A percentile compares a stretch with the other conserved stretches of the same genome.
Conservation (phyloP, 1,140 invertebrate genomes). For the Drosophila tristis region DNA sequence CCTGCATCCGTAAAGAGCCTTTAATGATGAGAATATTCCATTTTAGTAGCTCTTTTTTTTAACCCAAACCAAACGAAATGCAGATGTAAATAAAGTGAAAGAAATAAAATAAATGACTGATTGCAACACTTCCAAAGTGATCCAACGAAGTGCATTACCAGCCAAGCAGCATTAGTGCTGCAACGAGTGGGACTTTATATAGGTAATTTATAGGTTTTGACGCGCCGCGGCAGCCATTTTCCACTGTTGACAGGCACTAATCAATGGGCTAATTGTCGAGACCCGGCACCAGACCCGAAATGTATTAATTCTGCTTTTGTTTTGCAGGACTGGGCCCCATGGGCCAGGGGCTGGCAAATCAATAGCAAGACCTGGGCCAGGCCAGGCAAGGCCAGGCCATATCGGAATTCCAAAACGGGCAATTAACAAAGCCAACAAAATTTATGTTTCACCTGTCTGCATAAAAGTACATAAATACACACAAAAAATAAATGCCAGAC, state of each 20-base stretch:
- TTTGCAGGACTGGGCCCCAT: conserved; percentile 10
- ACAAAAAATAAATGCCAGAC: conserved; percentile 51
- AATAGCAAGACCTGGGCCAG: conserved; percentile 11
- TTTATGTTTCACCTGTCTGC: conserved; percentile 83
- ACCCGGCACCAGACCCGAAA: conserved; percentile 32
- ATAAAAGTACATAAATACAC: conserved; percentile 78
- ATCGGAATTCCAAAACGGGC: conserved; percentile 68
- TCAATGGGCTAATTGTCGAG: conserved; percentile 56
- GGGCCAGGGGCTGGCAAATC: conserved; percentile 49
- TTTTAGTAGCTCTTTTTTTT: too few species aligned
- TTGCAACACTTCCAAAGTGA: too few species aligned
- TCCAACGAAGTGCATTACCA: conserved; percentile 21
- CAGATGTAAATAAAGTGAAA: too few species aligned
- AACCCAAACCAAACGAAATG: too few species aligned
- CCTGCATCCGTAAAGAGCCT: too few species aligned
- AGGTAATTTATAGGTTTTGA: too few species aligned
- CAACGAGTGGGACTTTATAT: neutral
- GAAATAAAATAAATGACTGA: too few species aligned
- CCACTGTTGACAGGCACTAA: conserved; percentile 68
- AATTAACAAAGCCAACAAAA: conserved; percentile 81
- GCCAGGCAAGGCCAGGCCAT: conserved; percentile 12
- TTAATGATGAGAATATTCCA: too few species aligned
- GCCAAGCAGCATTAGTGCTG: too few species aligned
- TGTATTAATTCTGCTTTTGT: conserved; percentile 42
- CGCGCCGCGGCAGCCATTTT: conserved; percentile 35